Evolutionary conservation across 2,888 invertebrate species (phyloP).

Genomic region (Caenorhabditis imperialis): DNA sequence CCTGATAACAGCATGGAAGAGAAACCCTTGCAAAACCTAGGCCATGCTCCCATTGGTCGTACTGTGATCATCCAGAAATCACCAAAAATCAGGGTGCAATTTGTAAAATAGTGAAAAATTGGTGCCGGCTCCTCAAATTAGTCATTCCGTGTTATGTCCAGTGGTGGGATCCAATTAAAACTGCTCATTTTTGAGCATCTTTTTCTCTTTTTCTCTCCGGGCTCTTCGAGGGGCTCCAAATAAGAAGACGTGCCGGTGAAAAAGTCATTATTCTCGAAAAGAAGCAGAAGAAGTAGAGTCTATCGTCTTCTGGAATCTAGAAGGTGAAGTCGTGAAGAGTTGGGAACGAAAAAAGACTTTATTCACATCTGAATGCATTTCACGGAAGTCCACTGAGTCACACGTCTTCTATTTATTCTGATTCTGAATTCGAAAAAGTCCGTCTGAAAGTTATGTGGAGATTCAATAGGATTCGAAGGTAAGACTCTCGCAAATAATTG

Average conservation of each 20-base stretch:
- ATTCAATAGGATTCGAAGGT: constrained; percentile 39
- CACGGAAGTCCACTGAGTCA: background rate
- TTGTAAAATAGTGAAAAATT: too few relatives aligned
- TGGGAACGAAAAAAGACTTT: background rate
- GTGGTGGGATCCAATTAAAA: constrained; percentile 40
- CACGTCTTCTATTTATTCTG: too few relatives aligned
- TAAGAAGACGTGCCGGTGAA: too few relatives aligned
- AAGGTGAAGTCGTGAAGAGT: too few relatives aligned
- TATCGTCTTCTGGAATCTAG: too few relatives aligned
- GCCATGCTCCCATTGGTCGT: too few relatives aligned
- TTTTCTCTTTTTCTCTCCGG: background rate
- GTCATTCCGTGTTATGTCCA: too few relatives aligned
- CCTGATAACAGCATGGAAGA: background rate
- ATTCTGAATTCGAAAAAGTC: background rate
- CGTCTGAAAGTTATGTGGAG: constrained; percentile 14
- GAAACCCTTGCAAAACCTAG: too few relatives aligned
- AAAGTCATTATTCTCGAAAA: too few relatives aligned
- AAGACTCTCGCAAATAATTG: background rate
- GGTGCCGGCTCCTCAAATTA: too few relatives aligned
- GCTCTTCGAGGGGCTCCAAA: too few relatives aligned
- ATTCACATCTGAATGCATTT: constrained; percentile 16
- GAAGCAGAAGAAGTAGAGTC: background rate
- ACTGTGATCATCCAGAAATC: background rate
- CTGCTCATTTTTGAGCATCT: constrained; percentile 11
- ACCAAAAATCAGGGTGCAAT: background rate